phyloP scores from a whole-genome alignment of 2,797 vertebrate species.

The Squalus acanthias region DNA sequence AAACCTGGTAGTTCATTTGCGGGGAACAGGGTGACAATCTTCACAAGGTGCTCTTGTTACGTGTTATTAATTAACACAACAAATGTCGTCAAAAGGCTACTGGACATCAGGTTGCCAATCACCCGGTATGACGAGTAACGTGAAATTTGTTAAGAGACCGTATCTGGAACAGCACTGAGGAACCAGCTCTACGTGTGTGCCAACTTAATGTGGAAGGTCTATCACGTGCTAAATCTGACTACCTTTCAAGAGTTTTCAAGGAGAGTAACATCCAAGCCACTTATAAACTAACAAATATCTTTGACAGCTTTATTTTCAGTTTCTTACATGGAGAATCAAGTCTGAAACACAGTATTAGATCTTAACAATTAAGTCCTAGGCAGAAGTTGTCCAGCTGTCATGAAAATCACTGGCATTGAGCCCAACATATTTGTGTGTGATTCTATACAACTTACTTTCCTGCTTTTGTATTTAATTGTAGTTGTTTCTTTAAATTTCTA shows the following conservation, averaged over 20 bases:
- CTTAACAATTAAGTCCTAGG: too few species aligned
- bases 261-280: neutral
- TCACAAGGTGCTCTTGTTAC: neutral
- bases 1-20: neutral
- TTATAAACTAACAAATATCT: neutral
- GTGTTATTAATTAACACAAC: neutral
- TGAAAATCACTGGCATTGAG: too few species aligned
- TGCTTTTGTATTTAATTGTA: too few species aligned
- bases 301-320: neutral
- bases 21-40: neutral
- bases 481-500: too few species aligned
- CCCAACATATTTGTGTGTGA: too few species aligned
- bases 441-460: too few species aligned
- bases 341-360: neutral
- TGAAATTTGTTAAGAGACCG: neutral
- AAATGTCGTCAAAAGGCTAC: neutral
- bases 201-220: neutral
- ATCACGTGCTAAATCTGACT: neutral
- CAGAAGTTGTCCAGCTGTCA: too few species aligned
- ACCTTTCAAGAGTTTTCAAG: neutral
- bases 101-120: neutral
- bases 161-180: neutral
- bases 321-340: neutral
- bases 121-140: neutral
- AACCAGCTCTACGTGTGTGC: neutral